Conservation (phyloP, 1,140 invertebrate species). For the Caenorhabditis inopinata region DNA sequence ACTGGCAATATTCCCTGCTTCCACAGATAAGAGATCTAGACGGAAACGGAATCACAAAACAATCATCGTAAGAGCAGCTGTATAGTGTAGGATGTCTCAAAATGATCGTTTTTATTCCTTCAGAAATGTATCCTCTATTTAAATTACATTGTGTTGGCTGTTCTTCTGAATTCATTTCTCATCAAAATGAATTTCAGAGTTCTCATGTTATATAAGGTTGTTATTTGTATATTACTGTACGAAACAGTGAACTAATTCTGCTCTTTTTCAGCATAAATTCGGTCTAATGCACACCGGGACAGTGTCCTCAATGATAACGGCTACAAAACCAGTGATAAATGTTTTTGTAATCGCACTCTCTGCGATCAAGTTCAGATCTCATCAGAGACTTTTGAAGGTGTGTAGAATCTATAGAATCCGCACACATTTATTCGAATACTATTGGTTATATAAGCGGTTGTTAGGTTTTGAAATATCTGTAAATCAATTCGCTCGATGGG, state of each 20-base stretch:
- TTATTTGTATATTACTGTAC: too few relatives aligned
- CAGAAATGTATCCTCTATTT: slow-evolving; percentile 35
- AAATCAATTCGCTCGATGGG: not conserved
- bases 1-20: slow-evolving; percentile 21
- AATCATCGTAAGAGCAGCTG: not conserved
- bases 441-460: too few relatives aligned
- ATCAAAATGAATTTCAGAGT: slow-evolving; percentile 37
- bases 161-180: slow-evolving; percentile 41
- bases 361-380: slow-evolving; percentile 43
- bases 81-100: too few relatives aligned
- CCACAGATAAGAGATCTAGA: not conserved
- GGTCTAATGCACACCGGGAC: slow-evolving; percentile 58
- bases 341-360: slow-evolving; percentile 52
- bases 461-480: not conserved
- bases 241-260: not conserved
- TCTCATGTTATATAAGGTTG: slow-evolving; percentile 37
- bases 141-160: not conserved
- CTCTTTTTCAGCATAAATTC: slow-evolving; percentile 45
- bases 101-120: not conserved
- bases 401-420: not conserved
- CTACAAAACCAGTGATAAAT: slow-evolving; percentile 59
- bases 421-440: not conserved
- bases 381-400: slow-evolving; percentile 52
- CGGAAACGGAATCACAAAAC: not conserved
- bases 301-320: slow-evolving; percentile 59